Evolutionary conservation across 92 coral and sea anemone genomes (phyloP), one percentile per base, ranked within the genome.

Genomic region (Epizoanthus ramosus): DNA sequence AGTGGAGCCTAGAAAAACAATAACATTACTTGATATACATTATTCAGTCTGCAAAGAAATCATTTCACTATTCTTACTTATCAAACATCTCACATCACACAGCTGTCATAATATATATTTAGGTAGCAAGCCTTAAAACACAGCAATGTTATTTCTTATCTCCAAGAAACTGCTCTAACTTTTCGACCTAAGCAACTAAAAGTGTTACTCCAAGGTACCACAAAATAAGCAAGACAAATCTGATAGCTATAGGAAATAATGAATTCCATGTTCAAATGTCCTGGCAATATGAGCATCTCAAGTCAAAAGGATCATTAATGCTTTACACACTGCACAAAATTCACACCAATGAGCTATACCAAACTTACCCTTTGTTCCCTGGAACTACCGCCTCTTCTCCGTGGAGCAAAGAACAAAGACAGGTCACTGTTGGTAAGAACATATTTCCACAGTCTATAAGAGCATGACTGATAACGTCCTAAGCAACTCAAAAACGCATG

Each of bases 321-420:
- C 13, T 13, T 17, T 64, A 15, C 16, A 25, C 41, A 25, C 41
- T 16, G 14, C 69, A 8, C 35, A 52, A 17, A 41, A 10, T 14
- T 3, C 19, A 41, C 35, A 80, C 23, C 14, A 6, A 16, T 21
- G 13, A 5, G 9, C 5, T 4, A 5, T 28, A 1, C 16, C 18
- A 33, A 5, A 24, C 90, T 19, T 81, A 93, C 97, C 92, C 43
- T 37, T 4, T 85, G 71, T 9, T 93, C 97, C 57, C 87, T 67
- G 35, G 88, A 91, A n/a, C 84, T 61, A 33, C 91, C 88, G 1
- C 97, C 97, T 89, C 92, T 92, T 85, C 97, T 87, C 77, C 94
- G 89, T 35, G 91, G 92, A 54, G 89, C 53, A 79, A 96, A 96
- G 75, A 92, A 96, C 18, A 83, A 83, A 35, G 99, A 93, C 23